These are phyloP conservation scores for Acropora yongei DNA, from an alignment of 64 coral and sea anemone species.

Conservation along the genomic window DNA sequence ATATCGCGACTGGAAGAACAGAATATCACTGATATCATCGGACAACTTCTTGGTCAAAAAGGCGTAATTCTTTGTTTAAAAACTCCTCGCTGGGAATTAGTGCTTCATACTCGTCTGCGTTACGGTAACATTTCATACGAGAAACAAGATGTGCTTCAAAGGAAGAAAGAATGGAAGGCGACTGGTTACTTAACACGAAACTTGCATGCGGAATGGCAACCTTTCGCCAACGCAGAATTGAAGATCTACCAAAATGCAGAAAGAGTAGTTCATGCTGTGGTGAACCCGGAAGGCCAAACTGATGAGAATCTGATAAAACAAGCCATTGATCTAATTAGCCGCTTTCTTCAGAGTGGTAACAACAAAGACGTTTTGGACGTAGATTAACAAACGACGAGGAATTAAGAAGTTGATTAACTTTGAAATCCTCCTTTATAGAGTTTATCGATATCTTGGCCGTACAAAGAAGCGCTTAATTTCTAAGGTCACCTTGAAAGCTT, in stretches of 20 bases:
- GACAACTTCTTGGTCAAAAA: neutral
- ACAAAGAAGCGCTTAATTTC: too few relatives aligned
- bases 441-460: too few relatives aligned
- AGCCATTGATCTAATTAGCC: too few relatives aligned
- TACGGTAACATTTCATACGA: conserved; percentile 14
- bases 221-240: neutral
- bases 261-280: fast-evolving
- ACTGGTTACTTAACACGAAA: neutral
- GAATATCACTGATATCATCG: neutral
- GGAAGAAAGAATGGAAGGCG: neutral
- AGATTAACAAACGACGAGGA: too few relatives aligned
- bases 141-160: neutral
- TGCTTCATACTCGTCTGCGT: neutral
- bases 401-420: too few relatives aligned
- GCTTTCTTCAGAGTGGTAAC: too few relatives aligned
- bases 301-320: too few relatives aligned
- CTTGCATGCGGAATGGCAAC: neutral
- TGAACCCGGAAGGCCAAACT: fast-evolving
- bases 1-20: neutral
- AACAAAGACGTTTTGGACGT: too few relatives aligned
- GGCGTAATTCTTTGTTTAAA: neutral
- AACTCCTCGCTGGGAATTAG: neutral
- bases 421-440: too few relatives aligned
- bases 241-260: neutral
- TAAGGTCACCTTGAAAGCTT: too few relatives aligned